Conservation (phyloP, 2,113 vertebrate species). For the Nibea albiflora region DNA sequence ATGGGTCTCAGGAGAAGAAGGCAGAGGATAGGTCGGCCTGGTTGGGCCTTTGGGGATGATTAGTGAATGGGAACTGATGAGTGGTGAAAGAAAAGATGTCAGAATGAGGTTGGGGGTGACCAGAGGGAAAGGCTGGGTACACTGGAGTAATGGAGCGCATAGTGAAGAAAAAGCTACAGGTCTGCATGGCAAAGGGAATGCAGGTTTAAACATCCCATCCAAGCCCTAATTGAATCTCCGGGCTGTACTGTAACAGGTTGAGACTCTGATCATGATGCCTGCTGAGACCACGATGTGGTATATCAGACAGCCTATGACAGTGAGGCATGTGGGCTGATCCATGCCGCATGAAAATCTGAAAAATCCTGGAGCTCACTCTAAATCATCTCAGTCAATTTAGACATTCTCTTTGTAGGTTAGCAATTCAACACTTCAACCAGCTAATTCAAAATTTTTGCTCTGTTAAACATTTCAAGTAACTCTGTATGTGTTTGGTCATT, state of each 20-base stretch:
- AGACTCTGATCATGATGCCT: not conserved
- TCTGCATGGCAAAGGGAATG: not conserved
- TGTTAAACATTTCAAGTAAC: not conserved
- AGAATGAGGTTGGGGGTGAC: not conserved
- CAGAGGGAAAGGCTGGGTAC: not conserved
- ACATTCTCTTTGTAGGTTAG: not conserved
- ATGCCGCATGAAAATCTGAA: not conserved
- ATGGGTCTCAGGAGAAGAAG: not conserved
- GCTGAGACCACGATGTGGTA: not conserved
- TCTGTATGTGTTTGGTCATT: not conserved
- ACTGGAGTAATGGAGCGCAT: not conserved
- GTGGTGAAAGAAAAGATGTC: not conserved
- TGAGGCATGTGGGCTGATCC: not conserved
- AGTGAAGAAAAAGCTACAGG: not conserved
- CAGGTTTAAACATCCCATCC: not conserved
- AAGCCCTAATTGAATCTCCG: not conserved
- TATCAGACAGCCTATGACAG: not conserved
- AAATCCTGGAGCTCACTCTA: not conserved
- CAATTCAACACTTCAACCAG: not conserved
- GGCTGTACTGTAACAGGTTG: not conserved
- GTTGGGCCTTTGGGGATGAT: not conserved
- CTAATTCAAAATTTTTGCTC: not conserved
- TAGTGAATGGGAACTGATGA: not conserved
- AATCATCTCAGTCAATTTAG: not conserved
- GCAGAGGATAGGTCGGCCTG: not conserved